A percentile compares a stretch with the other conserved stretches of the same genome.
These are phyloP conservation scores for Onychostruthus taczanowskii DNA, from an alignment of 2,113 vertebrate species.

Conservation along the genomic window DNA sequence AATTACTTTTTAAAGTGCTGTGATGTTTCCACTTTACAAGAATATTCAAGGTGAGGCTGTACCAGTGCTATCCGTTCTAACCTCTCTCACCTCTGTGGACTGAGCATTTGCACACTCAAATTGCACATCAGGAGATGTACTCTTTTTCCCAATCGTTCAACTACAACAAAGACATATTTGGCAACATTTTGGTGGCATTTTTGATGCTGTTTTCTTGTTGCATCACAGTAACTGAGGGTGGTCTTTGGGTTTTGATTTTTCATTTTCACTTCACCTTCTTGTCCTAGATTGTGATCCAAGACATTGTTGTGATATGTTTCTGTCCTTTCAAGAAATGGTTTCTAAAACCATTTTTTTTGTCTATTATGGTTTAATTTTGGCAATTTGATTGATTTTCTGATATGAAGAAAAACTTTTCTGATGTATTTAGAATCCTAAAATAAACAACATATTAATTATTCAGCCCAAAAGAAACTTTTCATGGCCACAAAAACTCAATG, in stretches of 20 bases:
- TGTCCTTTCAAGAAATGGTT: neutral
- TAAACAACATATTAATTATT: neutral
- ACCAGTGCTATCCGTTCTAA: too few species aligned
- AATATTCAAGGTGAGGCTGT: too few species aligned
- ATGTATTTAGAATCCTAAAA: neutral
- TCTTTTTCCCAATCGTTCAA: neutral
- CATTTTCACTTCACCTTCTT: neutral
- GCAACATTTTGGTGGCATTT: neutral
- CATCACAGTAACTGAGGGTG: neutral
- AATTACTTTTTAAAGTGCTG: neutral
- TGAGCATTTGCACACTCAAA: too few species aligned
- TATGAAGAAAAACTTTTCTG: neutral
- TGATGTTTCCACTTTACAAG: neutral
- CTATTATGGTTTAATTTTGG: neutral
- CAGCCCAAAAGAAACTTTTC: neutral
- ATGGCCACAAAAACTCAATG: neutral
- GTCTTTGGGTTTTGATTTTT: neutral
- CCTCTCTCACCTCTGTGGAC: too few species aligned
- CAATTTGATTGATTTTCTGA: neutral
- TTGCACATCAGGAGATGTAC: fast-evolving
- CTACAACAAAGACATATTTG: neutral
- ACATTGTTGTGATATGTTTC: neutral
- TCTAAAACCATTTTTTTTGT: neutral
- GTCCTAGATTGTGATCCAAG: neutral
- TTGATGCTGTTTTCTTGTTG: neutral